Base-by-base conservation (phyloP, 2,113 vertebrate species). In the Artemisiospiza belli region DNA sequence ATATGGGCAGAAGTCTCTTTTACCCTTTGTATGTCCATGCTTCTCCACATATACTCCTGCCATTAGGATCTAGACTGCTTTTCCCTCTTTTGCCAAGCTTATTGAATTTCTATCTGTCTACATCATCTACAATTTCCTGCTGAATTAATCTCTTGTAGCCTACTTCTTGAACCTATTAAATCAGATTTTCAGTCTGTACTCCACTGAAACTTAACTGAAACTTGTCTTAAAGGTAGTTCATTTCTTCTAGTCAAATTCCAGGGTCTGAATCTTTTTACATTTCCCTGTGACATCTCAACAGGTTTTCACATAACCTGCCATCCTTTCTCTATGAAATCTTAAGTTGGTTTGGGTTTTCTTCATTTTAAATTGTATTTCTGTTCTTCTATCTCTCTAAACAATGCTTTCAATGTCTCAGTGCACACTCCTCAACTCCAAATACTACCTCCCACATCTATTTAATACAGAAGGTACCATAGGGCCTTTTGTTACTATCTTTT, bases 51-150 rank as follows among this genome's bases (percentile, higher is more conserved):
- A 63, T 58, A 44, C 33, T 77, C 63, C 47, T 72, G 47, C 68
- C 37, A 46, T 75, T 89, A 84, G 44, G 74, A 93, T 88, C 57
- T 52, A 90, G 76, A 14, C 63, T 64, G 28, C 46, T 70, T 92
- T 52, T 89, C n/a, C 39, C 33, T 61, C 39, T 61, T 54, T 75
- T 81, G 39, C 61, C 25, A 46, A 92, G 73, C 64, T 87, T 94
- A 94, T 92, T 94, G 96, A 95, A 95, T 94, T 94, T 94, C 79
- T 92, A 89, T 96, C 90, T 95, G 47, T 92, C 87, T 88, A 85
- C 78, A 87, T 78, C 66, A 93, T 93, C 85, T 93, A 88, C 73
- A 91, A 94, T 81, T 94, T 94, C 88, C 85, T 90, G 67, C 67
- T 92, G 87, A 91, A 94, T 88, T 95, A 86, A 92, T 87, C 91